phyloP scores from a whole-genome alignment of 2,113 vertebrate genomes.

The Zapus hudsonius region DNA sequence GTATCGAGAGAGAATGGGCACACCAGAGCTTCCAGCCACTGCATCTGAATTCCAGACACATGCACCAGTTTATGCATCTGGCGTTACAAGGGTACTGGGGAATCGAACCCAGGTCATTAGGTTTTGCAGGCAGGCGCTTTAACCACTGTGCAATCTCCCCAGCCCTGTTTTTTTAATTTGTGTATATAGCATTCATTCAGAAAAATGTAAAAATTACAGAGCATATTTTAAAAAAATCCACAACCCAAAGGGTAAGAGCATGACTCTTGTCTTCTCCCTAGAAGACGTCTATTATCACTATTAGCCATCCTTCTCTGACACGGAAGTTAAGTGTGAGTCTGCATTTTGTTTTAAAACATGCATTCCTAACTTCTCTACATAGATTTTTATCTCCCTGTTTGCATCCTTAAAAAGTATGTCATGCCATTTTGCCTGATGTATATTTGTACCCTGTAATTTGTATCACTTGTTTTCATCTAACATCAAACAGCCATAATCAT shows the following conservation, averaged over 20 bases:
- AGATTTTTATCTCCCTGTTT: not conserved
- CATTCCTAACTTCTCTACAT: not conserved
- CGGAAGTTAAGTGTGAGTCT: not conserved
- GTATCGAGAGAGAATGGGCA: too few species aligned
- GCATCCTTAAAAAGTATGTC: not conserved
- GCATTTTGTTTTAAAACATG: conserved; percentile 23
- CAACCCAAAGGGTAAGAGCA: not conserved
- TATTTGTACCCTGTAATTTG: conserved; percentile 16
- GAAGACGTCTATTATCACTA: not conserved
- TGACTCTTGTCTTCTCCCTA: not conserved
- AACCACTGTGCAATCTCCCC: too few species aligned
- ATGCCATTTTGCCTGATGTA: not conserved
- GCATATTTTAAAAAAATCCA: not conserved
- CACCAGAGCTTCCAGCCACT: too few species aligned
- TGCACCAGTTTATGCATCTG: too few species aligned
- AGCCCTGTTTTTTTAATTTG: not conserved
- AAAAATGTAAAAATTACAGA: not conserved
- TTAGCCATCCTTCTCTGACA: not conserved
- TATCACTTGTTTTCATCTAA: not conserved
- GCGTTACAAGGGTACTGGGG: too few species aligned
- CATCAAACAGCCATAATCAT: not conserved
- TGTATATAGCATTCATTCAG: not conserved
- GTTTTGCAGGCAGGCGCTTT: too few species aligned
- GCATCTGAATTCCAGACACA: too few species aligned
- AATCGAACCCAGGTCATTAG: too few species aligned